Evolutionary conservation across 2,888 invertebrate genomes (phyloP), one percentile per base, ranked within the genome.

Genomic region (Yponomeuta sedellus): DNA sequence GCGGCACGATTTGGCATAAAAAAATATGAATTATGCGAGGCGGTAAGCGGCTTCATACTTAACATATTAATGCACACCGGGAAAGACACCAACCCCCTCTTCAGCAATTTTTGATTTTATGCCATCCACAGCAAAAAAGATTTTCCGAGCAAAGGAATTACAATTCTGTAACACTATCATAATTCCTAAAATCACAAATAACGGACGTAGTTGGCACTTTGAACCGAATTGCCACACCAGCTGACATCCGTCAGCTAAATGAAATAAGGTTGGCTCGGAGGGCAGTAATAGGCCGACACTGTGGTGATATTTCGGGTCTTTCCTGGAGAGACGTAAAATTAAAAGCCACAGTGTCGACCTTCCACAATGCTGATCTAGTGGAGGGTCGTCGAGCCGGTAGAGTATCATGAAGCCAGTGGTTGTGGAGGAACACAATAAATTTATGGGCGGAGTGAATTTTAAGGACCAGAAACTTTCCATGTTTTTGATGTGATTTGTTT

Each of bases 1-100:
- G 70, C 73, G 65, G 72, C 75, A 44, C 66, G 73, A 64, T 70
- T 75, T 64, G 75, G 73, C 0, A 72, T 76, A 11, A 77, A 77
- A 68, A 58, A 66, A 2, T 75, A 72, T 62, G 75, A 75, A 64
- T 64, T 77, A 10, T 75, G 75, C 68, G 74, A 76, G 66, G 71
- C 73, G 11, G 56, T 12, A 6, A 69, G 66, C 6, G 72, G 72
- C 1, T 73, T 71, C 44, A 2, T 67, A 6, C 64, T 71, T 1
- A 66, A 66, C 16, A 22, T 66, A 0, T 12, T 12, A 10, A 61
- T 72, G 2, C 71, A 70, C 34, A 34, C 71, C 4, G 70, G 70
- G 0, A 70, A 70, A 61, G 10, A 56, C 3, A 12, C 67, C 39
- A n/a, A n/a, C n/a, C n/a, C n/a, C n/a, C n/a, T n/a, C n/a, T n/a